Evolutionary conservation across 2,113 vertebrate genomes (phyloP).

Genomic region (Ibidorhyncha struthersii): DNA sequence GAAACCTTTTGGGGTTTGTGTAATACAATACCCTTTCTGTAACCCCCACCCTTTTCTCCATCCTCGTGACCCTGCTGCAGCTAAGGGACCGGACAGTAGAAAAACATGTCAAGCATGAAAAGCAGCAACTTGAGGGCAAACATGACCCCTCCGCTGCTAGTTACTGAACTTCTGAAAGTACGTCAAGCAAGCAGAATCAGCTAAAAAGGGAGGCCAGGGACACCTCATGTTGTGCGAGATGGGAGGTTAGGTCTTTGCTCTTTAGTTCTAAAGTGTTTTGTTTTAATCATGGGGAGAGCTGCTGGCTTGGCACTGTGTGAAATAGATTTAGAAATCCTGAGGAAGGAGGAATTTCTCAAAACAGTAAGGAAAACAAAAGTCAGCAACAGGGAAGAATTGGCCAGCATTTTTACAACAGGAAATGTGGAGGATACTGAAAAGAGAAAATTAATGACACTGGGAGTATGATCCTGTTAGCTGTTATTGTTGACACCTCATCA

Average conservation of each 20-base stretch:
- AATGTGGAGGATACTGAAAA: constrained; percentile 49
- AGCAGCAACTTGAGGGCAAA: constrained; percentile 64
- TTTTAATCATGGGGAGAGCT: constrained; percentile 82
- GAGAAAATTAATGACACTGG: constrained; percentile 65
- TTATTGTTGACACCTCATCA: constrained; percentile 28
- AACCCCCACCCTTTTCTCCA: constrained; percentile 45
- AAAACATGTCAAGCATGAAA: constrained; percentile 73
- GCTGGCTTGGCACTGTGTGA: constrained; percentile 69
- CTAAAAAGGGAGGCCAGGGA: constrained; percentile 61
- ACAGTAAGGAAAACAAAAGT: constrained; percentile 78
- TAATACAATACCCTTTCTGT: constrained; percentile 67
- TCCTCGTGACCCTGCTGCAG: constrained; percentile 55
- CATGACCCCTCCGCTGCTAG: constrained; percentile 60
- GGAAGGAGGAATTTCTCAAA: constrained; percentile 75
- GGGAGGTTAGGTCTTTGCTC: constrained; percentile 65
- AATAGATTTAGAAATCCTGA: constrained; percentile 46
- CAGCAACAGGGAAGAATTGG: constrained; percentile 70
- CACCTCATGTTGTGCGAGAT: constrained; percentile 56
- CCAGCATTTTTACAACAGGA: constrained; percentile 58
- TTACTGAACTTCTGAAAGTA: constrained; percentile 69
- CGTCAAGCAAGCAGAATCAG: constrained; percentile 60
- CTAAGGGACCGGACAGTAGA: constrained; percentile 65
- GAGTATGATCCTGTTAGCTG: constrained; percentile 43
- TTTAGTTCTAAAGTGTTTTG: constrained; percentile 74
- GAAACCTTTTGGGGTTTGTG: constrained; percentile 64